phyloP scores from a whole-genome alignment of 2,888 invertebrate genomes.

The Lumbricus terrestris region DNA sequence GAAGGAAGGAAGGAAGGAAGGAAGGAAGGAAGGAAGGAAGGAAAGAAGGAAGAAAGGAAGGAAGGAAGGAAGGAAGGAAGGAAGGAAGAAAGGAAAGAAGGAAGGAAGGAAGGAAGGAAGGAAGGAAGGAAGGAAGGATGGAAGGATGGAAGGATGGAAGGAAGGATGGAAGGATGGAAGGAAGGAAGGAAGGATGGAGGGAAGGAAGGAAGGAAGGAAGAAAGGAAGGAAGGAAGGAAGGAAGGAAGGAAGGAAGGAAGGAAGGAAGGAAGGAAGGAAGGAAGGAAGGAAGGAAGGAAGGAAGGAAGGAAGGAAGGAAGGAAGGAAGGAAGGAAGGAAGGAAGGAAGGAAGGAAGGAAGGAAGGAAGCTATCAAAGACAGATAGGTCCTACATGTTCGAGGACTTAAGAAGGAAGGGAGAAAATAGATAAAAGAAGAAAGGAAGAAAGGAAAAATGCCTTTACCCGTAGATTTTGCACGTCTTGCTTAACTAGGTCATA shows the following conservation, averaged over 20 bases:
- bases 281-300: not conserved
- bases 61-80: not conserved
- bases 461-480: not conserved
- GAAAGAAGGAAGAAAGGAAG: no score
- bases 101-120: not conserved
- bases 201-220: not conserved
- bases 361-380: no score
- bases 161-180: no score
- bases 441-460: no score
- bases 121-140: not conserved
- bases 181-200: no score
- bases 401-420: no score
- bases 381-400: no score
- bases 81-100: not conserved
- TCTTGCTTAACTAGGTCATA: not conserved
- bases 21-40: no score
- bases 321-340: no score
- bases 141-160: not conserved
- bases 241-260: not conserved
- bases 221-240: not conserved
- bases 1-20: not conserved
- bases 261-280: not conserved
- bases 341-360: not conserved
- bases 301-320: no score
- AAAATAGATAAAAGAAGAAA: no score